Conservation (phyloP, 2,113 vertebrate genomes). For the Falco punctatus region DNA sequence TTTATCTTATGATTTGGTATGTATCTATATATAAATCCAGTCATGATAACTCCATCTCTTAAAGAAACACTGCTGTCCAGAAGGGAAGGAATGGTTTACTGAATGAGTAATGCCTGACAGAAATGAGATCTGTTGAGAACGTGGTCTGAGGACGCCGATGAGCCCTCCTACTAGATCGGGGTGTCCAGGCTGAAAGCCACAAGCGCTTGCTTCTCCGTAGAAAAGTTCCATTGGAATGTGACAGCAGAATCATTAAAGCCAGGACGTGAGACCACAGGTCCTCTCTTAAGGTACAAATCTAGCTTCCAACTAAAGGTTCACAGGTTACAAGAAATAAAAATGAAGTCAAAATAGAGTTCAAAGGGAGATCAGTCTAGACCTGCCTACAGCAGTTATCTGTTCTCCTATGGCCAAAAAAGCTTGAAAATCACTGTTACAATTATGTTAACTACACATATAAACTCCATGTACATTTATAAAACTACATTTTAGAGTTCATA, state of each 20-base stretch:
- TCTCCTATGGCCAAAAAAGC: background rate
- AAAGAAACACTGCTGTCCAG: background rate
- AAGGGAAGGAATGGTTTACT: background rate
- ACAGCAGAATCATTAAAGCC: background rate
- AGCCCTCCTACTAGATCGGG: background rate
- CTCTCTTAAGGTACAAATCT: background rate
- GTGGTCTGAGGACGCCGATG: background rate
- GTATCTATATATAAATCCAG: background rate
- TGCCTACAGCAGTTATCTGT: background rate
- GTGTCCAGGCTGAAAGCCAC: background rate
- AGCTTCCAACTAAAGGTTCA: background rate
- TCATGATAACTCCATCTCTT: background rate
- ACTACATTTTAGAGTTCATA: background rate
- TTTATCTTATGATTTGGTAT: background rate
- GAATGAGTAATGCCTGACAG: background rate
- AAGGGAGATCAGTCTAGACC: background rate
- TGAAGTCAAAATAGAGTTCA: background rate
- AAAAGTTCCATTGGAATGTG: background rate
- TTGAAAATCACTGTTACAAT: background rate
- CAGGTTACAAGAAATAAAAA: background rate
- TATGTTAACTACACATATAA: background rate
- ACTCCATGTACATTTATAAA: background rate
- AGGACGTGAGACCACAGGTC: background rate
- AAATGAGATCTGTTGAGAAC: background rate
- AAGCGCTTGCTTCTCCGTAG: background rate